Evolutionary conservation across 2,888 invertebrate species (phyloP), one percentile per base, ranked within the genome.

Genomic region (Hemistola chrysoprasaria): DNA sequence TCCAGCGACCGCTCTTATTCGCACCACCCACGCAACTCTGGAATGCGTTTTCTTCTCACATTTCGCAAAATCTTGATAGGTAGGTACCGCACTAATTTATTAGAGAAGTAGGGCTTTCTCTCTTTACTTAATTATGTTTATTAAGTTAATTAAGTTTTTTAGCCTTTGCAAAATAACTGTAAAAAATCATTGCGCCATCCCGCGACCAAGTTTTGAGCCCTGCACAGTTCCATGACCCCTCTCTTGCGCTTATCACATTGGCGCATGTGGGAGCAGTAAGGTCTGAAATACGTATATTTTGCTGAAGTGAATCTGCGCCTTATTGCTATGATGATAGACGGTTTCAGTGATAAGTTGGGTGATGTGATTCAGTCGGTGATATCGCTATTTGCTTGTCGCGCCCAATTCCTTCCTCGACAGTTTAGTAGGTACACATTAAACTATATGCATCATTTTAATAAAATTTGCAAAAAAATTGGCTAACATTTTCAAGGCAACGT

Each of bases 161-260:
- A 16, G 9, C 22, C 25, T 24, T 63, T 58, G 40, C 40, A 35
- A 43, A 31, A 37, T 11, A 29, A 30, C 34, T 34, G 32, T 37
- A 31, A 43, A 40, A n/a, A 45, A 40, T 40, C 40, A 50, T 50
- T 50, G 51, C 57, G 34, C 42, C 49, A 55, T 60, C 62, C 50
- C 57, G 50, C 64, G 53, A 49, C 40, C 39, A 53, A 50, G 60
- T 54, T 61, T 33, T 62, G 60, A 71, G 71, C 64, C 73, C 74
- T 74, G 66, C 72, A 73, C 74, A 80, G 85, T 83, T 84, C 83
- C 58, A 71, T 83, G 84, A 85, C 81, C 84, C 76, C 73, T 68
- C 80, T 78, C 76, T 62, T 71, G 75, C 76, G 81, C 82, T 84
- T 85, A 84, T 84, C 84, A 81, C 67, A 53, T 59, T 51, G 50